Base-by-base conservation (phyloP, 2,113 vertebrate genomes). In the Nipponia nippon region DNA sequence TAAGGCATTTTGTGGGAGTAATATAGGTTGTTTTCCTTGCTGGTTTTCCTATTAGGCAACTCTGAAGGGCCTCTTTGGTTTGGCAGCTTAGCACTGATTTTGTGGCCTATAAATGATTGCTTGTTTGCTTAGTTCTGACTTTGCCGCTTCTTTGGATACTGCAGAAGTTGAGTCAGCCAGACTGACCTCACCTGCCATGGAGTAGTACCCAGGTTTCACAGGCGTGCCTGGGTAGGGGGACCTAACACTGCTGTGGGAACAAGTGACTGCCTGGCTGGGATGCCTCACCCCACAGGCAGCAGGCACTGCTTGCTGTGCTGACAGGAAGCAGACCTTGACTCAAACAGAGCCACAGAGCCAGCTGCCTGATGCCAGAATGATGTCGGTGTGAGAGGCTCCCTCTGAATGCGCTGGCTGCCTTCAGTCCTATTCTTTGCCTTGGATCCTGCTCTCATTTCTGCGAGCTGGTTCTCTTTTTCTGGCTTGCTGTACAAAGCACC, bases 31-130 rank as follows among this genome's bases (percentile, higher is more conserved):
- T 95, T 97, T 96, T 96, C 53, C 90, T 97, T 95, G 55, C 15
- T 95, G 79, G 36, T 92, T 97, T 97, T 98, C 93, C 96, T 97
- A 93, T 95, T 93, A 96, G 93, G 90, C 76, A 96, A 58, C 81
- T 81, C 83, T 70, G 53, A 94, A 75, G 42, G 94, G 84, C 93
- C 92, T 96, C 93, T 75, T 70, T 81, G 83, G 89, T 95, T 93
- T 97, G 95, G 97, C 96, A 97, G 95, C 83, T 61, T 88, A 85
- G 32, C 73, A 30, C 59, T 89, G 76, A 95, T 93, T 94, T 95
- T 96, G 96, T 67, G 93, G 96, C 83, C 79, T 85, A 29, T 32
- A 92, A 83, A 84, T 87, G 56, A 65, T 21, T 63, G 56, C 92
- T 96, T 92, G 67, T 96, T 95, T 90, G 91, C 81, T 96, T 89